Evolutionary conservation across 2,888 invertebrate species (phyloP).

Genomic region (Phaonia tiefii): DNA sequence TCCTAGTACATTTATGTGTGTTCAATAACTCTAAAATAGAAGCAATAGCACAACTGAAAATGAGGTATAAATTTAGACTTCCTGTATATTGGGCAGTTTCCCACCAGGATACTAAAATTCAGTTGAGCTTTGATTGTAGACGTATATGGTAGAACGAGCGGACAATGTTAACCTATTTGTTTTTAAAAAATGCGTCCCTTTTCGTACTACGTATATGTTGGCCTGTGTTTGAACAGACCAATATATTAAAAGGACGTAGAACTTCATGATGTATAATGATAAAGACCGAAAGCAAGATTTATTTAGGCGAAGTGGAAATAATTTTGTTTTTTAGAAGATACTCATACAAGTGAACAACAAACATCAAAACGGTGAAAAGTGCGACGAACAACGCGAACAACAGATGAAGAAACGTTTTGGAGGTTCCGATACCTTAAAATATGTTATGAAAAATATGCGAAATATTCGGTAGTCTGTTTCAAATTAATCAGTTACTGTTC

Average conservation of each 20-base stretch:
- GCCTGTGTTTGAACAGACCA: slow-evolving; percentile 10
- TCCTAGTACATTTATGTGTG: slow-evolving; percentile 46
- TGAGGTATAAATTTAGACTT: slow-evolving; percentile 70
- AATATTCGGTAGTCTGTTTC: slow-evolving; percentile 21
- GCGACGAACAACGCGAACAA: slow-evolving; percentile 47
- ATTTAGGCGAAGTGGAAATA: slow-evolving; percentile 35
- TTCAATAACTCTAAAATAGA: slow-evolving; percentile 51
- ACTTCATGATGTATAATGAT: no score
- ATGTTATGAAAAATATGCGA: slow-evolving; percentile 22
- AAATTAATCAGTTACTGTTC: slow-evolving; percentile 53
- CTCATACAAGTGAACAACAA: slow-evolving; percentile 16
- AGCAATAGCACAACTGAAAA: slow-evolving; percentile 21
- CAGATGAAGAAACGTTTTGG: slow-evolving; percentile 61
- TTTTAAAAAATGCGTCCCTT: slow-evolving; percentile 43
- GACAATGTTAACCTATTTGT: slow-evolving; percentile 54
- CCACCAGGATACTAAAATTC: slow-evolving; percentile 72
- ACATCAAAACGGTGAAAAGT: slow-evolving; percentile 56
- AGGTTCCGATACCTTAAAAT: slow-evolving; percentile 63
- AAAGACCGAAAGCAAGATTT: slow-evolving; percentile 29
- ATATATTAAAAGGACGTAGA: slow-evolving; percentile 21
- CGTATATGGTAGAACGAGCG: slow-evolving; percentile 73
- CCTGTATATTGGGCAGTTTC: slow-evolving; percentile 68
- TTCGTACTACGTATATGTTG: slow-evolving; percentile 49
- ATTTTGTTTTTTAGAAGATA: slow-evolving; percentile 18
- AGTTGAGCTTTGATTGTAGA: slow-evolving; percentile 79